Base-by-base conservation (phyloP, 2,888 invertebrate species). In the Pterostichus niger region DNA sequence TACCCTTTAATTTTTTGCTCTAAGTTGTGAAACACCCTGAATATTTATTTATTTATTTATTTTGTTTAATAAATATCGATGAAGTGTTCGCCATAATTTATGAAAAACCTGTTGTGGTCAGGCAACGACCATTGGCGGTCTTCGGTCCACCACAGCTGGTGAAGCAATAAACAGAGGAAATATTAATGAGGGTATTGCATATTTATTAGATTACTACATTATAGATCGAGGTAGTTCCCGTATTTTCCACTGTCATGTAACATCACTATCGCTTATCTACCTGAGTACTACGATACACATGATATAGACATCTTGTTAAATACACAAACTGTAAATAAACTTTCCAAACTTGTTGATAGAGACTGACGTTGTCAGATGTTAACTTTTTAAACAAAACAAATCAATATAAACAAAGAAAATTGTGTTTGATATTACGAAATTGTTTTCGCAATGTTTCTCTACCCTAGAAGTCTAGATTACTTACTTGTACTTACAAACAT, bases 301-400 rank as follows among this genome's bases (percentile, higher is more conserved):
- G 68, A 68, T 68, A 68, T 44, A 68, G 44, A 68, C 68, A 71
- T 71, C 64, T 35, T 64, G 64, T 64, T 71, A 71, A 46, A 71
- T 71, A 40, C 13, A 17, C 44, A 44, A 71, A 71, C 24, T 71
- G 24, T 17, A 71, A 44, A 71, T 71, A 71, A 71, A 71, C 44
- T 71, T 71, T 44, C 44, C 68, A 13, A 44, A 71, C 44, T 71
- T 71, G 46, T 71, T 71, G 68, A 71, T 71, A 44, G 68, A 46
- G 68, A 64, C 68, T 71, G 44, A 46, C 40, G 68, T 71, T 68
- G 68, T 68, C 44, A 71, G 68, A 71, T 71, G 68, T 71, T 40
- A 71, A 71, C 44, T 71, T 71, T 71, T 44, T 71, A 40, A 71
- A 71, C 68, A 71, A 44, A 71, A 40, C 40, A 71, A 71, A 71